phyloP scores from a whole-genome alignment of 2,113 vertebrate species.

The Ochotona princeps region DNA sequence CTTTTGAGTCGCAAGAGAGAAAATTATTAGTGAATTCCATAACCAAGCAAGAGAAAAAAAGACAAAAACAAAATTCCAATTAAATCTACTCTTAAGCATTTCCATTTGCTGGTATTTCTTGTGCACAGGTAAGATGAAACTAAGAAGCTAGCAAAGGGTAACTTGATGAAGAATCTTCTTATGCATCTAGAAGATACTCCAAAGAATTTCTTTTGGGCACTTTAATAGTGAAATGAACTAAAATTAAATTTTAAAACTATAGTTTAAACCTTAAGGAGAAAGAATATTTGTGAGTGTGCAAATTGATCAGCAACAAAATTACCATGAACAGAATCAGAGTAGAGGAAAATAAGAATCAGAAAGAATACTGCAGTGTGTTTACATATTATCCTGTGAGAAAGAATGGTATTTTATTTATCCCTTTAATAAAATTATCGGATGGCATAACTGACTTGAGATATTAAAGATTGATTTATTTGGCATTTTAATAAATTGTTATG shows the following conservation, averaged over 20 bases:
- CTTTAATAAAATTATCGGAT: not conserved
- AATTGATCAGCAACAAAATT: not conserved
- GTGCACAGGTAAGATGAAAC: not conserved
- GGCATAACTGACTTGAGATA: not conserved
- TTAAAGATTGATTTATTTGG: not conserved
- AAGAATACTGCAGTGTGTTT: not conserved
- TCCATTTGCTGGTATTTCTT: not conserved
- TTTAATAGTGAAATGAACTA: conserved; percentile 44
- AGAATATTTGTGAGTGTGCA: not conserved
- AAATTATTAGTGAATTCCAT: not conserved
- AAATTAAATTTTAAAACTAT: conserved; percentile 51
- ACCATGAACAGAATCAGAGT: not conserved
- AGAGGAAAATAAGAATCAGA: not conserved
- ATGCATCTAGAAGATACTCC: conserved; percentile 55
- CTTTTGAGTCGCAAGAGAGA: not conserved
- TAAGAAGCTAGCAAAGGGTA: conserved; percentile 35
- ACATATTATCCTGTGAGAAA: not conserved
- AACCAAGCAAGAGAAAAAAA: not conserved
- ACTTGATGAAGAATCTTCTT: conserved; percentile 47
- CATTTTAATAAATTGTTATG: not conserved
- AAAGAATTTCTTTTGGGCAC: not conserved
- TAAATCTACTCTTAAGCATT: not conserved
- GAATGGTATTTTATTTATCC: not conserved
- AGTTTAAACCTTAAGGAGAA: not conserved
- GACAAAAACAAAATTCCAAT: not conserved